Percentiles rank a stretch among this genome's conserved stretches.
Evolutionary conservation across 1,140 invertebrate species (phyloP).

Genomic region (Zophobas atratus): DNA sequence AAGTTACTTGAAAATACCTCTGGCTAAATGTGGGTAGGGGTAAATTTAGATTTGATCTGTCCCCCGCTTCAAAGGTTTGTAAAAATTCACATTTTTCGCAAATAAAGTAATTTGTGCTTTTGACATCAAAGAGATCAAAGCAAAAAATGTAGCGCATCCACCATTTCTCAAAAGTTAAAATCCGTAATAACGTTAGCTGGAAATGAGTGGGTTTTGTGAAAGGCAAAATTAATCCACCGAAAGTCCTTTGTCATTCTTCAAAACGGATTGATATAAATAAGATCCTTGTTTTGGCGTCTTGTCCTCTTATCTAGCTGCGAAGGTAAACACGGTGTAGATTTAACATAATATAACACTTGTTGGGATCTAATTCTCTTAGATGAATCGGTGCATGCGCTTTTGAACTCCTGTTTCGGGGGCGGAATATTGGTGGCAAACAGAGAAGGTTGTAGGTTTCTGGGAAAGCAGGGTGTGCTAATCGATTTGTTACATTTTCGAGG

Average conservation of each 20-base stretch:
- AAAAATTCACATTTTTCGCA: background rate
- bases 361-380: conserved; percentile 36
- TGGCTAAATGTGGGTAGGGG: background rate
- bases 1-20: background rate
- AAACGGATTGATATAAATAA: background rate
- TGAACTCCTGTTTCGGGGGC: conserved; percentile 25
- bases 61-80: background rate
- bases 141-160: background rate
- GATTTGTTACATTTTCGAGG: conserved; percentile 16
- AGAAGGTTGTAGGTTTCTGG: conserved; percentile 44
- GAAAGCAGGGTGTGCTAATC: conserved; percentile 45
- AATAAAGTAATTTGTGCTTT: background rate
- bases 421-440: conserved; percentile 29
- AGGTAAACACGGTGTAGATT: conserved; percentile 30
- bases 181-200: too few species aligned
- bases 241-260: too few species aligned
- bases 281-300: background rate
- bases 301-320: background rate
- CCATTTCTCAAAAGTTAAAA: background rate
- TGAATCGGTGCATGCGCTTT: conserved; percentile 45
- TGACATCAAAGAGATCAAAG: background rate
- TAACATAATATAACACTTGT: conserved; percentile 42
- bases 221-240: too few species aligned
- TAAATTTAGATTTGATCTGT: background rate
- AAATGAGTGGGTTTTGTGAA: too few species aligned